Evolutionary conservation across 2,797 vertebrate species (phyloP).

Genomic region (Oreochromis grahami): DNA sequence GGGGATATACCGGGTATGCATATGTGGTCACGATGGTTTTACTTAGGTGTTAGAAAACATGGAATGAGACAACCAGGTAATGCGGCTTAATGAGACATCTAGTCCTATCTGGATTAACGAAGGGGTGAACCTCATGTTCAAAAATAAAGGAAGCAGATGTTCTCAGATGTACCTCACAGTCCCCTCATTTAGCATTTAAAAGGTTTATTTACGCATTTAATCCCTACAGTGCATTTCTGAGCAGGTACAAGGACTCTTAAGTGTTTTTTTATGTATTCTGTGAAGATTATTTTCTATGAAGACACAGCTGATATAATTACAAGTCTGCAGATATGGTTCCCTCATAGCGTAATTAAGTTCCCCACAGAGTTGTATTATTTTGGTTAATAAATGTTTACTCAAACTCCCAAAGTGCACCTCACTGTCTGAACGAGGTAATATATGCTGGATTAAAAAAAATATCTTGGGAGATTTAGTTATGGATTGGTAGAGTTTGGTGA

Average conservation of each 20-base stretch:
- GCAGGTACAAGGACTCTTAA: not conserved
- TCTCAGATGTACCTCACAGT: not conserved
- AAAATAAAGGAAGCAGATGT: slow-evolving; percentile 4
- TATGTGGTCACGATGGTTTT: not conserved
- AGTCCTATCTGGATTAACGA: slow-evolving; percentile 16
- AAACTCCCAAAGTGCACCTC: not conserved
- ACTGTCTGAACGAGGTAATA: not conserved
- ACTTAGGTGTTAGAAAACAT: not conserved
- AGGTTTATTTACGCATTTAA: not conserved
- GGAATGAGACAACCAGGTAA: slow-evolving; percentile 5
- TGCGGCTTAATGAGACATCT: not conserved
- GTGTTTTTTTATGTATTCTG: not conserved
- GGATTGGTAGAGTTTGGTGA: not conserved
- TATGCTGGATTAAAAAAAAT: not conserved
- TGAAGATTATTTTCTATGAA: not conserved
- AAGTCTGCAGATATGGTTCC: not conserved
- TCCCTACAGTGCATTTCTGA: not conserved
- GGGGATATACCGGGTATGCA: not conserved
- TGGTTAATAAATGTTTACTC: not conserved
- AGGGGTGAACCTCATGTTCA: not conserved
- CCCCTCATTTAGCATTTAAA: not conserved
- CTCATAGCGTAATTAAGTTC: not conserved
- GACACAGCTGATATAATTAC: not conserved
- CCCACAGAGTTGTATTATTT: not conserved
- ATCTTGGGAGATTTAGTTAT: not conserved